phyloP scores from a whole-genome alignment of 2,113 vertebrate species.

The Colistium nudipinnis region DNA sequence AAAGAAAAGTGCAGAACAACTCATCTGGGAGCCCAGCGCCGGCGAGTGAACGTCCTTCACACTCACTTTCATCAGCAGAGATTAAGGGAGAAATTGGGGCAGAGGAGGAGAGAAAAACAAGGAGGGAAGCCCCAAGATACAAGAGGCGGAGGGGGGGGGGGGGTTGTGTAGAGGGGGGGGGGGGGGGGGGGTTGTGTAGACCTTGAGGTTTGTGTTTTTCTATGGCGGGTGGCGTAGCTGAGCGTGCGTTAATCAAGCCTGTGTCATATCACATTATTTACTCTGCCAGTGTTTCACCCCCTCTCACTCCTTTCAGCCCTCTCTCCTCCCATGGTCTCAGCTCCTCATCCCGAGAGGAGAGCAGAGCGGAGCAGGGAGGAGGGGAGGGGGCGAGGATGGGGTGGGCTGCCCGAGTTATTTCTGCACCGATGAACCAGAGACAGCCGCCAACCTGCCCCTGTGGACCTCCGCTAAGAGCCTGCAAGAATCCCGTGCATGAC shows the following conservation, averaged over 20 bases:
- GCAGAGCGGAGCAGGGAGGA: constrained; percentile 24
- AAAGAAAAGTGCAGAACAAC: constrained; percentile 30
- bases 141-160: background rate
- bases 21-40: constrained; percentile 41
- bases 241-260: constrained; percentile 72
- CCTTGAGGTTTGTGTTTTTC: constrained; percentile 53
- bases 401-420: constrained; percentile 57
- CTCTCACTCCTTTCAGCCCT: constrained; percentile 25
- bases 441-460: constrained; percentile 61
- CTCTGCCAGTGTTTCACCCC: constrained; percentile 52
- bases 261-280: constrained; percentile 70
- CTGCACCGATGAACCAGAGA: constrained; percentile 63
- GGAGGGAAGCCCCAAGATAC: constrained; percentile 39
- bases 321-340: constrained; percentile 28
- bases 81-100: constrained; percentile 33
- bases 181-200: background rate
- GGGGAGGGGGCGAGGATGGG: background rate
- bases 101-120: background rate
- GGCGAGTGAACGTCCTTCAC: constrained; percentile 57
- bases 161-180: background rate
- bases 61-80: constrained; percentile 47
- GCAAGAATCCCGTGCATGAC: constrained; percentile 61
- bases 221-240: constrained; percentile 36
- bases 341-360: constrained; percentile 40
- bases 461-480: constrained; percentile 66